phyloP scores from a whole-genome alignment of 2,888 invertebrate species.

The Drosophila paranaensis region DNA sequence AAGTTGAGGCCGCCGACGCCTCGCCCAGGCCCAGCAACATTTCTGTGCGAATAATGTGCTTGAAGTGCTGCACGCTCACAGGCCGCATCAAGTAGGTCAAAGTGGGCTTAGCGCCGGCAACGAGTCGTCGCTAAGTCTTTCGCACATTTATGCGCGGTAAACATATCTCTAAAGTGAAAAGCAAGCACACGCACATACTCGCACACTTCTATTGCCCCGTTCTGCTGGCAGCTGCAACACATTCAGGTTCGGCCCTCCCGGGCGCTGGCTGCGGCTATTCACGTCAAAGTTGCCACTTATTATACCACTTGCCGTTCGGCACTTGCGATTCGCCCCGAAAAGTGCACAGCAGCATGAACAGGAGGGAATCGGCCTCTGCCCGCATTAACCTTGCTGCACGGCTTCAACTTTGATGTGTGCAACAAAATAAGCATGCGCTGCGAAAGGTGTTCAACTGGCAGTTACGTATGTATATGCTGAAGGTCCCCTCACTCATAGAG shows the following conservation, averaged over 20 bases:
- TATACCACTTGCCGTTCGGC: constrained; percentile 54
- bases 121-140: constrained; percentile 50
- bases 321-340: constrained; percentile 28
- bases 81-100: constrained; percentile 68
- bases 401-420: constrained; percentile 1
- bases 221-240: constrained; percentile 27
- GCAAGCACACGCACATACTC: constrained; percentile 51
- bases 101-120: constrained; percentile 60
- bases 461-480: too few relatives aligned
- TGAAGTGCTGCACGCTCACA: constrained; percentile 25
- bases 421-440: background rate
- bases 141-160: constrained; percentile 62
- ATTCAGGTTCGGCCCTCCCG: constrained; percentile 5
- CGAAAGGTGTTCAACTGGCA: background rate
- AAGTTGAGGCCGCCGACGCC: constrained; percentile 59
- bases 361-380: background rate
- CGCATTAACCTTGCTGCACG: constrained; percentile 37
- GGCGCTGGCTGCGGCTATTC: constrained; percentile 41
- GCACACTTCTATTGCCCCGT: constrained; percentile 30
- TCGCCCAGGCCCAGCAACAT: constrained; percentile 38
- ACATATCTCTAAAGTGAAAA: constrained; percentile 73
- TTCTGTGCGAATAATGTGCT: constrained; percentile 57
- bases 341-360: constrained; percentile 36
- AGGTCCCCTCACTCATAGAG: background rate
- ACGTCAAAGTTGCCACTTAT: constrained; percentile 64